A percentile compares a stretch with the other conserved stretches of the same genome.
phyloP scores from a whole-genome alignment of 2,888 invertebrate genomes.

The Agrotis segetum region DNA sequence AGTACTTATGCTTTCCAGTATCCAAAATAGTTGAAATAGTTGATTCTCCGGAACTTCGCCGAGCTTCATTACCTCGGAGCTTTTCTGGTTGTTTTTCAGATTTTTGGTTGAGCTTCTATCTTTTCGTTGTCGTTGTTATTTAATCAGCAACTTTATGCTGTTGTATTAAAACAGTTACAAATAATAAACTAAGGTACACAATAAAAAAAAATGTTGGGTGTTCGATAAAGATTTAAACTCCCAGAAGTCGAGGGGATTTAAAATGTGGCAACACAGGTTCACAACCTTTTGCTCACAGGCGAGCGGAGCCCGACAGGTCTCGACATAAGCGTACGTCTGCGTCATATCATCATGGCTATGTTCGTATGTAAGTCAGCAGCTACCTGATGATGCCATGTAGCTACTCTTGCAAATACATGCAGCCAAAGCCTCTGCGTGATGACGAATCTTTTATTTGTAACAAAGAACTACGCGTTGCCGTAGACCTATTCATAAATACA shows the following conservation, averaged over 20 bases:
- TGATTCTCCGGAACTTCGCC: too few species aligned
- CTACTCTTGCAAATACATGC: constrained; percentile 36
- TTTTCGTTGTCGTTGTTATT: neutral
- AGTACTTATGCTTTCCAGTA: too few species aligned
- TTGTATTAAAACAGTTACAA: neutral
- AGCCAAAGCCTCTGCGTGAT: neutral
- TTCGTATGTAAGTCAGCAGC: constrained; percentile 57
- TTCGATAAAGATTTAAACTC: neutral
- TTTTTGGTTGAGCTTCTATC: too few species aligned
- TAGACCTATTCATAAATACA: constrained; percentile 11
- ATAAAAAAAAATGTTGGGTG: neutral
- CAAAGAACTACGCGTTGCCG: constrained; percentile 31
- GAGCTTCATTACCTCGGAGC: too few species aligned
- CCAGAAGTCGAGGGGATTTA: constrained; percentile 56
- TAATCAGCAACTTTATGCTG: neutral
- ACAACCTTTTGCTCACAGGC: constrained; percentile 84
- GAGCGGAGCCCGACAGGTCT: constrained; percentile 78
- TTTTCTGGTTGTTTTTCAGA: too few species aligned
- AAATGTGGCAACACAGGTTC: constrained; percentile 76
- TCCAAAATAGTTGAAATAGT: too few species aligned
- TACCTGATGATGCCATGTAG: constrained; percentile 58
- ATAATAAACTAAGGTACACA: neutral
- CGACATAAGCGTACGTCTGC: constrained; percentile 75
- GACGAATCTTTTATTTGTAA: constrained; percentile 24
- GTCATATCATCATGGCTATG: constrained; percentile 74